Evolutionary conservation across 2,888 invertebrate species (phyloP).

Genomic region (Magallana nippona): DNA sequence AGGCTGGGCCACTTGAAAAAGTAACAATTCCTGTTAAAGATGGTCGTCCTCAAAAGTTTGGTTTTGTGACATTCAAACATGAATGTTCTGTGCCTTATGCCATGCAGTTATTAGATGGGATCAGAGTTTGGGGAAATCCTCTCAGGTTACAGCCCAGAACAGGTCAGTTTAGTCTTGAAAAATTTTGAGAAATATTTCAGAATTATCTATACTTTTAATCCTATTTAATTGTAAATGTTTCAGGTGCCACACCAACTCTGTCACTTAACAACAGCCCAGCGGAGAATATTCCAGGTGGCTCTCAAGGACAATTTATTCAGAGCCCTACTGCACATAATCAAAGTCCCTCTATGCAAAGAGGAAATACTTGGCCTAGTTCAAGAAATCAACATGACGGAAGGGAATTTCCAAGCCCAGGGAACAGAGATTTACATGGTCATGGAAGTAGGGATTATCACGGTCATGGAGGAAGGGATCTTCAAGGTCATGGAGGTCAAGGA

Average conservation of each 20-base stretch:
- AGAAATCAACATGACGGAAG: background rate
- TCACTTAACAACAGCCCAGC: background rate
- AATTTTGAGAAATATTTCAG: background rate
- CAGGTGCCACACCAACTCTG: background rate
- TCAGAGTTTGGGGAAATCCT: conserved; percentile 84
- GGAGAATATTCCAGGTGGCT: background rate
- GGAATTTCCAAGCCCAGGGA: background rate
- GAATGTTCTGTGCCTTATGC: conserved; percentile 88
- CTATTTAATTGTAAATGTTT: background rate
- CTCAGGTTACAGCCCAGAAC: conserved; percentile 64
- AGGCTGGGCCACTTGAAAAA: conserved; percentile 90
- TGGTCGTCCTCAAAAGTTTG: conserved; percentile 86
- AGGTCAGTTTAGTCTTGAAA: conserved; percentile 50
- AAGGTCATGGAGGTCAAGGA: conserved; percentile 18
- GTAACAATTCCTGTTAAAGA: conserved; percentile 88
- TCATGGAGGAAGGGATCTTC: conserved; percentile 9
- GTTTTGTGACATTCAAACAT: conserved; percentile 89
- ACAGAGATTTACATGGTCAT: conserved; percentile 8
- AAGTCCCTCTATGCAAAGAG: background rate
- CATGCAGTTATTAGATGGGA: conserved; percentile 87
- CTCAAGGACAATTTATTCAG: background rate
- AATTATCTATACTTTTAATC: background rate
- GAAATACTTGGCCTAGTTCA: background rate
- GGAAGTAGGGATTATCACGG: conserved; percentile 4
- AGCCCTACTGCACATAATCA: background rate